Percentiles rank a stretch among this genome's conserved stretches.
Conservation (phyloP, 2,113 vertebrate species). For the Varanus komodoensis region DNA sequence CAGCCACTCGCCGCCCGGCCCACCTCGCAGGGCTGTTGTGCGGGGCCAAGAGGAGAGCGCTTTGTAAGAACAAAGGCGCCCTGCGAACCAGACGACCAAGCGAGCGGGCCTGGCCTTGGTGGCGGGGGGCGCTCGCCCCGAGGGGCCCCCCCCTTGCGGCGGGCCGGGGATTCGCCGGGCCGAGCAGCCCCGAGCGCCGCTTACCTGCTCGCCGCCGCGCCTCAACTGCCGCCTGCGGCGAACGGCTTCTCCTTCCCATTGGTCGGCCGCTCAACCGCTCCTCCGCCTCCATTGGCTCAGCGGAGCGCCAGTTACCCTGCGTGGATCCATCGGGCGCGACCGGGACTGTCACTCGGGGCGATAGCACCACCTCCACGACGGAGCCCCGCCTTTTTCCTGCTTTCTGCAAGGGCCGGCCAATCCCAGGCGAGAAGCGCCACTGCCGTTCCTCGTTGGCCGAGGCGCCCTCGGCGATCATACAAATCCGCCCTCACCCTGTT, state of each 20-base stretch:
- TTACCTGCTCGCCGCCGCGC: conserved; percentile 5
- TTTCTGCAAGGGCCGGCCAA: neutral
- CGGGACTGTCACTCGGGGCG: neutral
- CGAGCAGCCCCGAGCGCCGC: neutral
- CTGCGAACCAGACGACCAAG: too few relatives aligned
- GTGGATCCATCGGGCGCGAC: neutral
- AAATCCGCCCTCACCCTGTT: neutral
- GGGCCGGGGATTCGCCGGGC: too few relatives aligned
- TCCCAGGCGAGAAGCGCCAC: neutral
- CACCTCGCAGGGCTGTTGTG: too few relatives aligned
- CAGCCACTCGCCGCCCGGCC: too few relatives aligned
- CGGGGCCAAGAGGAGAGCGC: too few relatives aligned
- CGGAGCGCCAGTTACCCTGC: neutral
- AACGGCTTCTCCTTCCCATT: neutral
- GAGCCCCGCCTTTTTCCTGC: neutral
- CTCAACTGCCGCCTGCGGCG: conserved; percentile 14
- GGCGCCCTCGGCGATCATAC: fast-evolving
- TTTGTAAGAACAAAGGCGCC: too few relatives aligned
- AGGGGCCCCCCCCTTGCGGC: too few relatives aligned
- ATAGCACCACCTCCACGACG: neutral
- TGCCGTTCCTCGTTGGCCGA: neutral
- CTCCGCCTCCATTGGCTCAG: neutral
- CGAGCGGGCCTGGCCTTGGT: too few relatives aligned
- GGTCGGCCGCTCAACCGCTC: neutral
- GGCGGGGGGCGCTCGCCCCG: too few relatives aligned